Evolutionary conservation across 2,888 invertebrate species (phyloP).

Genomic region (Drosophila flavopinicola): DNA sequence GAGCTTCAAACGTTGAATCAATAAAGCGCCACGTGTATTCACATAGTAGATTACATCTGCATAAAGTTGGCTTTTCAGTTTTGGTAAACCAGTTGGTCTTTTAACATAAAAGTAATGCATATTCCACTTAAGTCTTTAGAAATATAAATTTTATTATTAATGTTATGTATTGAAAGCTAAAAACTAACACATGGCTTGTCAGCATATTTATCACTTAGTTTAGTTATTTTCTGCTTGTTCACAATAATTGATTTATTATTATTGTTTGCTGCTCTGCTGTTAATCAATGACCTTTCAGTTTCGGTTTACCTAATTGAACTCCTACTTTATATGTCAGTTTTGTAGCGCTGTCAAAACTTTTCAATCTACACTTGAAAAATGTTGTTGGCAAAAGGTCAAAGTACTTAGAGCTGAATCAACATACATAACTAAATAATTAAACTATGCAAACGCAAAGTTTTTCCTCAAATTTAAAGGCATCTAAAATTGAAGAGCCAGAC

Average conservation of each 20-base stretch:
- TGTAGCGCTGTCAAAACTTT: neutral
- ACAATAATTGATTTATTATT: too few species aligned
- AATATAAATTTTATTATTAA: slow-evolving; percentile 33
- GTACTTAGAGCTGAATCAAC: neutral
- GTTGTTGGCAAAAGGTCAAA: slow-evolving; percentile 19
- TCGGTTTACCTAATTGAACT: neutral
- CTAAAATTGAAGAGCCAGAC: slow-evolving; percentile 7
- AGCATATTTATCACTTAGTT: too few species aligned
- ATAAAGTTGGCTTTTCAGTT: slow-evolving; percentile 10
- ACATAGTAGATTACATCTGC: slow-evolving; percentile 29
- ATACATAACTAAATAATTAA: neutral
- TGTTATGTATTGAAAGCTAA: neutral
- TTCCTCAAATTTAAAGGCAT: slow-evolving; percentile 3
- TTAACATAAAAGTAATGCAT: slow-evolving; percentile 27
- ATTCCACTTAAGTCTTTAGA: slow-evolving; percentile 23
- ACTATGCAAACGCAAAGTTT: too few species aligned
- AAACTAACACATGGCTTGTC: neutral
- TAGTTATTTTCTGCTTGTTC: too few species aligned
- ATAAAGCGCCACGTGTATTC: slow-evolving; percentile 19
- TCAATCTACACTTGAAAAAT: neutral
- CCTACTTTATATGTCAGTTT: slow-evolving; percentile 5
- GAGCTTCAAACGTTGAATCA: slow-evolving; percentile 42
- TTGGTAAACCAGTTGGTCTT: slow-evolving; percentile 39
- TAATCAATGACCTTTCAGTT: neutral
- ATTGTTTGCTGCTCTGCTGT: too few species aligned